phyloP scores from a whole-genome alignment of 2,797 vertebrate genomes.

The Pteropus rufus region DNA sequence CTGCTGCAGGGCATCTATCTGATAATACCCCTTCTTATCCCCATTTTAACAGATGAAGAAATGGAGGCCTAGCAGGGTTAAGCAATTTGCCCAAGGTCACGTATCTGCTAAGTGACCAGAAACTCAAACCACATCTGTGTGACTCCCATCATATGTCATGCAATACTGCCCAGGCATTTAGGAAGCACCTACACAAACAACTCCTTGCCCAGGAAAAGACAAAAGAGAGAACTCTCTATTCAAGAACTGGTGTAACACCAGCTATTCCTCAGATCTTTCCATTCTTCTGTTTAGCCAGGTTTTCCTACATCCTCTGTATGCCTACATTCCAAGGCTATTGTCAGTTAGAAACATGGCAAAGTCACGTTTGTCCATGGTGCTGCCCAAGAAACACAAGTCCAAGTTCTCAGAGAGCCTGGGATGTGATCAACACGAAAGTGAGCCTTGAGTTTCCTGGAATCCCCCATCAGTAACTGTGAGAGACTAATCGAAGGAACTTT shows the following conservation, averaged over 20 bases:
- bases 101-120: not conserved
- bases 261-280: not conserved
- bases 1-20: not conserved
- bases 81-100: not conserved
- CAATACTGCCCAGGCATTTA: rapidly evolving
- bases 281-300: not conserved
- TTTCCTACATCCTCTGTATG: not conserved
- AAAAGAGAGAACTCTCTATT: not conserved
- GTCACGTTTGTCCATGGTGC: not conserved
- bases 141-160: rapidly evolving
- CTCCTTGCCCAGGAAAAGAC: not conserved
- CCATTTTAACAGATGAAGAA: not conserved
- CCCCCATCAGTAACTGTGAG: not conserved
- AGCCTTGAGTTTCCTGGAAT: not conserved
- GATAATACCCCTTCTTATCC: not conserved
- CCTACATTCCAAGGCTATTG: not conserved
- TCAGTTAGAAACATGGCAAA: not conserved
- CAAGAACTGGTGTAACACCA: not conserved
- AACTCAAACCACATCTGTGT: not conserved
- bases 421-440: not conserved
- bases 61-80: not conserved
- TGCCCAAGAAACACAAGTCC: not conserved
- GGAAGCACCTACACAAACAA: not conserved
- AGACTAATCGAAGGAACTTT: not conserved
- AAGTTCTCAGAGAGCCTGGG: not conserved